Base-by-base conservation (phyloP, 2,113 vertebrate species). In the Cottus gobio region DNA sequence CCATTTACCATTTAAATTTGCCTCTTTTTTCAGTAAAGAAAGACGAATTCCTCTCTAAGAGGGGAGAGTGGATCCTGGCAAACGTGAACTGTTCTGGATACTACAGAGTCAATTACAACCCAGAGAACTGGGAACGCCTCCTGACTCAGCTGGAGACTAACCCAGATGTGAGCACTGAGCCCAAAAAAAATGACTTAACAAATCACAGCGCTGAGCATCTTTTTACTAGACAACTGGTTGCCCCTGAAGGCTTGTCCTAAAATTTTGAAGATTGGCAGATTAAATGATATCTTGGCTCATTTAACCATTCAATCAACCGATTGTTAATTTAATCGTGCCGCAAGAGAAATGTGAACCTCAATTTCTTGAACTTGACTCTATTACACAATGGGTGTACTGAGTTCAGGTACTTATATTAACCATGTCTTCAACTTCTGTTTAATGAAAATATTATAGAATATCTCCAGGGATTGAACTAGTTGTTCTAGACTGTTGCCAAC, bases 21-120 rank as follows among this genome's bases (percentile, higher is more conserved):
- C 42, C 20, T 54, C 22, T 52, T 4, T 52, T 52, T 30, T 31
- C 79, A 96, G 96, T 0, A 0, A 50, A 0, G 3, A 15, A 0
- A 7, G 0, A 24, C 0, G 1, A 0, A 0, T 93, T 95, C 30
- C 31, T 26, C 13, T 34, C 90, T 0, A 1, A 18, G 1, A 0
- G 0, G 0, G 0, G 1, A 1, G 71, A 90, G 0, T 99, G 98
- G 98, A 65, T 99, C 31, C 89, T 99, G 72, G 93, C 95, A 66
- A 99, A 99, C 65, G 2, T 96, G 30, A 48, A 97, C 0, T 95
- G 95, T 70, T 90, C 56, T 0, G 98, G 97, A 56, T 99, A 96
- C 79, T 99, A 95, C 93, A 94, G 93, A 18, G 98, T 99, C 84
- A 99, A 99, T 85, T 99, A 99, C 18, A 92, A 99, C 56, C 65